These are phyloP conservation scores for Lepus townsendii DNA, from an alignment of 2,797 vertebrate species.

Conservation along the genomic window DNA sequence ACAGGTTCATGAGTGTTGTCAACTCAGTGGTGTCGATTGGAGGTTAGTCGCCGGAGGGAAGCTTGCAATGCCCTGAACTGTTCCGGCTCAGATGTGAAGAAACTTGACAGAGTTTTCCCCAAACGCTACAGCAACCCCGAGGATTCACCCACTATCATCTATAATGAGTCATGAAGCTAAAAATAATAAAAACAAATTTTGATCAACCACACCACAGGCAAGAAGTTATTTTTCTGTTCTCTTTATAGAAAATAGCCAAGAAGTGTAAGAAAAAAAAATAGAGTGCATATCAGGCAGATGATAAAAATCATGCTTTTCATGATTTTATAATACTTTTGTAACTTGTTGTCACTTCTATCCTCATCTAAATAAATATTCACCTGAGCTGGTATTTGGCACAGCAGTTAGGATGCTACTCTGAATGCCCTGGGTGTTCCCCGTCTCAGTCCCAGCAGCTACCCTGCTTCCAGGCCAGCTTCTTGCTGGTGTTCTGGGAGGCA, in stretches of 20 bases:
- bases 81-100: neutral
- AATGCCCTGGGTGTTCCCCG: no score
- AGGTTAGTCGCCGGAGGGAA: constrained; percentile 9
- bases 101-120: neutral
- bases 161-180: constrained; percentile 5
- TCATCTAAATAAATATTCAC: neutral
- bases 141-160: neutral
- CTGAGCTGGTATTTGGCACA: no score
- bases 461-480: no score
- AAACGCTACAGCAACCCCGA: neutral
- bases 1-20: constrained; percentile 11
- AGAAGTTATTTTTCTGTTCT: constrained; percentile 51
- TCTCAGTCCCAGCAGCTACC: no score
- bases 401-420: no score
- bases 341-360: constrained; percentile 55
- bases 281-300: neutral
- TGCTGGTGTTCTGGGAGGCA: no score
- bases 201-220: constrained; percentile 19
- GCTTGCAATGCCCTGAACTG: constrained; percentile 19
- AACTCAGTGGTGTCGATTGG: neutral
- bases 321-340: constrained; percentile 11
- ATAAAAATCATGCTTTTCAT: constrained; percentile 40
- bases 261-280: neutral
- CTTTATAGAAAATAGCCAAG: constrained; percentile 27
- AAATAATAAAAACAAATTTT: constrained; percentile 60